A percentile compares a stretch with the other conserved stretches of the same genome.
phyloP scores from a whole-genome alignment of 1,140 invertebrate genomes.

The Philotrypesis tridentata region DNA sequence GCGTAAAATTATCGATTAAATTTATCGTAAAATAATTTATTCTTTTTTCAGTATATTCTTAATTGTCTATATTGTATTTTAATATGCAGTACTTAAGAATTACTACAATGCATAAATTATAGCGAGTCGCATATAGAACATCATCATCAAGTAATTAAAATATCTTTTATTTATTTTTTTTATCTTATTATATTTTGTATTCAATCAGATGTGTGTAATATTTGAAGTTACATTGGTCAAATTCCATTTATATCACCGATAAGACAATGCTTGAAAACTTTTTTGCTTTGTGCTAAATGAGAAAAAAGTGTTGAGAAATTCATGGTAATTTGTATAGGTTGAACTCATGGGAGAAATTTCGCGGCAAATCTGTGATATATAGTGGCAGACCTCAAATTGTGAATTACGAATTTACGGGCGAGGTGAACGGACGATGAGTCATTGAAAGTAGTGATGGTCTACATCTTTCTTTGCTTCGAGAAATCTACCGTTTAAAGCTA shows the following conservation, averaged over 20 bases:
- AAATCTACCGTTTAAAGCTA: neutral
- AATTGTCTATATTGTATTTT: neutral
- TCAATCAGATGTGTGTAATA: neutral
- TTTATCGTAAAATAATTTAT: neutral
- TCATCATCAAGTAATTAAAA: neutral
- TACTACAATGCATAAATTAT: neutral
- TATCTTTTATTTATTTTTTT: too few relatives aligned
- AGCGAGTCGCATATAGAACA: neutral
- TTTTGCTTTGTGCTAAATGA: neutral
- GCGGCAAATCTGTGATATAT: constrained; percentile 73
- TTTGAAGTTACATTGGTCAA: too few relatives aligned
- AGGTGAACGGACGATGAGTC: constrained; percentile 50
- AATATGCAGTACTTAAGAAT: neutral
- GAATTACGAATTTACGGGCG: constrained; percentile 58
- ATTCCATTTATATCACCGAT: neutral
- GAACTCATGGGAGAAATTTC: constrained; percentile 57
- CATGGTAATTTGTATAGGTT: neutral
- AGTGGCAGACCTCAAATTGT: constrained; percentile 68
- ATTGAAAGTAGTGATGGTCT: neutral
- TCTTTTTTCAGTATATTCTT: neutral
- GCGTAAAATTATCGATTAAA: neutral
- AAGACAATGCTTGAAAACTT: neutral
- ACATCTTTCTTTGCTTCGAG: constrained; percentile 9
- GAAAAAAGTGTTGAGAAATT: neutral
- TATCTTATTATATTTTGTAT: neutral